Evolutionary conservation across 2,888 invertebrate species (phyloP).

Genomic region (Lasioglossum vierecki): DNA sequence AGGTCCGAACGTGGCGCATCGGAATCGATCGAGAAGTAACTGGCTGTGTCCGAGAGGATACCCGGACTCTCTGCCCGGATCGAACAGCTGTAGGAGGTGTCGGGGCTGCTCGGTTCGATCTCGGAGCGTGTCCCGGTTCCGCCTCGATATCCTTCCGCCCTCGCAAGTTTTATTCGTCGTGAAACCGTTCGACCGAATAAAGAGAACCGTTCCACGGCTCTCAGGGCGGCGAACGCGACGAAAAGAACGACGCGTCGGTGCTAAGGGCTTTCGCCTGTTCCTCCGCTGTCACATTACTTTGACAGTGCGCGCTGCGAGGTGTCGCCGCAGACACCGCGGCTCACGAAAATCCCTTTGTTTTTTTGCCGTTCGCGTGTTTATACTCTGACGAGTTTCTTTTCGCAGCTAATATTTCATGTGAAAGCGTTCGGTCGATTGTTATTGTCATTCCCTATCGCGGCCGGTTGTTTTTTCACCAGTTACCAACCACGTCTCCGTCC

Average conservation of each 20-base stretch:
- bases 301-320: constrained; percentile 72
- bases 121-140: constrained; percentile 20
- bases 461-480: neutral
- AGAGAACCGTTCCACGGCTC: constrained; percentile 32
- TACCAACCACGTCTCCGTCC: neutral
- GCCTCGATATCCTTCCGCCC: constrained; percentile 23
- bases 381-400: constrained; percentile 10
- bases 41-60: neutral
- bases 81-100: neutral
- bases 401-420: neutral
- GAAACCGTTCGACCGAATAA: constrained; percentile 41
- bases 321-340: constrained; percentile 49
- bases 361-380: constrained; percentile 15
- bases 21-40: constrained; percentile 1
- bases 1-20: neutral
- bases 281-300: constrained; percentile 79
- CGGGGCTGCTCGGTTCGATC: neutral
- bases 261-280: constrained; percentile 75
- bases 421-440: neutral
- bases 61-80: neutral
- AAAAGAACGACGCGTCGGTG: constrained; percentile 26
- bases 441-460: neutral
- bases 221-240: constrained; percentile 20
- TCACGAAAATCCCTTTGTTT: constrained; percentile 31
- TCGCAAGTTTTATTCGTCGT: constrained; percentile 32